Percentiles rank a stretch among this genome's conserved stretches.
Conservation (phyloP, 2,113 vertebrate species). For the Tichodroma muraria region DNA sequence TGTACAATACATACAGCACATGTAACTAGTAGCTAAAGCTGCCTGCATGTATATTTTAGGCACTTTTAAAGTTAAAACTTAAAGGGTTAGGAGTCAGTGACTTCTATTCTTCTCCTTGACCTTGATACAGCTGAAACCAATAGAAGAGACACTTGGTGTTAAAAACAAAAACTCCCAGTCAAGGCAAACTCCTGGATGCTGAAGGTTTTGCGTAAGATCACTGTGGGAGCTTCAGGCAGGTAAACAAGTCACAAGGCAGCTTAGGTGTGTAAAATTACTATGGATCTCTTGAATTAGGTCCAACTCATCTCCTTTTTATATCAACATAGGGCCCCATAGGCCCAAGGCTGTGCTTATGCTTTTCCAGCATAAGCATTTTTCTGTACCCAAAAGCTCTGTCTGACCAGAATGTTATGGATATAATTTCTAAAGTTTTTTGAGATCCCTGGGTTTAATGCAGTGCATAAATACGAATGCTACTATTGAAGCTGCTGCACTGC, state of each 20-base stretch:
- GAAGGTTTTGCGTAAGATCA: background rate
- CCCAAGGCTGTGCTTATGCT: slow-evolving; percentile 16
- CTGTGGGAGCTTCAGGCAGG: slow-evolving; percentile 22
- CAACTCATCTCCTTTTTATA: slow-evolving; percentile 29
- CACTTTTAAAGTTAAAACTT: background rate
- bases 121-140: background rate
- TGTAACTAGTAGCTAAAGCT: background rate
- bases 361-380: background rate
- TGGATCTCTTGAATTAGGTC: slow-evolving; percentile 30
- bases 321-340: background rate
- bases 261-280: slow-evolving; percentile 32
- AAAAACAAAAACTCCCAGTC: background rate
- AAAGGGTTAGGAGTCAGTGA: background rate
- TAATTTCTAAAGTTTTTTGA: background rate
- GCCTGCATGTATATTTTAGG: background rate
- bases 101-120: background rate
- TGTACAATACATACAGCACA: background rate
- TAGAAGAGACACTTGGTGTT: background rate
- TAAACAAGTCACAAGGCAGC: slow-evolving; percentile 14
- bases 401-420: background rate
- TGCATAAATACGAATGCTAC: background rate
- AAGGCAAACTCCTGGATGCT: background rate
- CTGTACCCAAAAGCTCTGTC: background rate
- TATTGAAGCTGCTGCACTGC: background rate
- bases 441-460: background rate